These are phyloP conservation scores for Petrocephalus schoutedeni DNA, from an alignment of 2,797 vertebrate genomes.

Conservation along the genomic window DNA sequence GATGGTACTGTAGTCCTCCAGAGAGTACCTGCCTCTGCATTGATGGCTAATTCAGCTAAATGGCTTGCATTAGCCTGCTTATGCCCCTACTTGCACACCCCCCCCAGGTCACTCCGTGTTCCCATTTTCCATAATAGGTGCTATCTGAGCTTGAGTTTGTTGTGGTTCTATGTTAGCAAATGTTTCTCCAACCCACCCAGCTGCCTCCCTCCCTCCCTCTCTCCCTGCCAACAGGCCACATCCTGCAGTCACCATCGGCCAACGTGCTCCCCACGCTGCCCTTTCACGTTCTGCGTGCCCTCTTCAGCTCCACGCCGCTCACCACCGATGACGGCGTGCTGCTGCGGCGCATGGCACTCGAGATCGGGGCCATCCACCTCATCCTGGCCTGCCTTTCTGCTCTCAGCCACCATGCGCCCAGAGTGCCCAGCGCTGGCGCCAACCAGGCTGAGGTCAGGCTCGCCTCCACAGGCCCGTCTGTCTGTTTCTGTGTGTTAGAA, in stretches of 20 bases:
- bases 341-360: slow-evolving; percentile 89
- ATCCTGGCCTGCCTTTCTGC: slow-evolving; percentile 94
- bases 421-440: slow-evolving; percentile 77
- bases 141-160: background rate
- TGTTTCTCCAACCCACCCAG: background rate
- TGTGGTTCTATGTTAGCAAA: background rate
- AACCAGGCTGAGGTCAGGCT: slow-evolving; percentile 79
- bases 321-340: slow-evolving; percentile 94
- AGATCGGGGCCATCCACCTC: slow-evolving; percentile 93
- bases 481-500: background rate
- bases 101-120: no score
- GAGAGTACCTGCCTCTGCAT: slow-evolving; percentile 3
- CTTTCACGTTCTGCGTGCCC: slow-evolving; percentile 84
- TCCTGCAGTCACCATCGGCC: slow-evolving; percentile 94
- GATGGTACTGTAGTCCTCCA: slow-evolving; percentile 10
- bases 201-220: background rate
- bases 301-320: slow-evolving; percentile 87
- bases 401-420: slow-evolving; percentile 90
- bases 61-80: background rate
- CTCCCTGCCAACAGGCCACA: slow-evolving; percentile 74
- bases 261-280: slow-evolving; percentile 93
- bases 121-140: background rate
- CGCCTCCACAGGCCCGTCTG: background rate
- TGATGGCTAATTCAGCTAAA: slow-evolving; percentile 20
- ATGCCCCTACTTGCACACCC: no score